Evolutionary conservation across 2,888 invertebrate genomes (phyloP).

Genomic region (Aleiodes leptofemur): DNA sequence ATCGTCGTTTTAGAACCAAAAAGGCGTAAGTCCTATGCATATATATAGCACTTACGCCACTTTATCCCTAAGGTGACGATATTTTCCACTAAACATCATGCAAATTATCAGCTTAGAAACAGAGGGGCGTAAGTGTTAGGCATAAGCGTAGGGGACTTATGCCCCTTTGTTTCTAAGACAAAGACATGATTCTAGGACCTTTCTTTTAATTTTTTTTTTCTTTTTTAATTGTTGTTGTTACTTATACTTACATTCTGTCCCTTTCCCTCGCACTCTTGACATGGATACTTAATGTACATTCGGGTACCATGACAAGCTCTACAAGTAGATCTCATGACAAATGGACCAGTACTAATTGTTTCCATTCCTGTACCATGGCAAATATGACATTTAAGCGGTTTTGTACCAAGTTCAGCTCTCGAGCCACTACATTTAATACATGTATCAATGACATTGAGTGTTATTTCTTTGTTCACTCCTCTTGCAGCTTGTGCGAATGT

Average conservation of each 20-base stretch:
- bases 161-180: too few relatives aligned
- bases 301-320: conserved; percentile 92
- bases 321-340: conserved; percentile 97
- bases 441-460: conserved; percentile 93
- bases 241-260: conserved; percentile 83
- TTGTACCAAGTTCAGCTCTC: conserved; percentile 93
- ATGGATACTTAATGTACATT: conserved; percentile 92
- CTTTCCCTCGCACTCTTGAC: conserved; percentile 94
- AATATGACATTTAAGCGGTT: conserved; percentile 90
- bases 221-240: too few relatives aligned
- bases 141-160: too few relatives aligned
- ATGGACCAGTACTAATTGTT: conserved; percentile 92
- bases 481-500: conserved; percentile 96
- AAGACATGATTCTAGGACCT: too few relatives aligned
- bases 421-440: conserved; percentile 93
- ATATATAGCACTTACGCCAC: too few relatives aligned
- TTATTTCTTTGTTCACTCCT: conserved; percentile 95
- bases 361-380: conserved; percentile 99
- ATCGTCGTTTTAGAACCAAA: too few relatives aligned
- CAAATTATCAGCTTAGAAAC: too few relatives aligned
- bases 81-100: too few relatives aligned
- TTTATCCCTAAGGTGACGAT: too few relatives aligned
- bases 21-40: too few relatives aligned
- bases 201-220: too few relatives aligned
- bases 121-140: too few relatives aligned